Percentiles rank a stretch among this genome's conserved stretches.
Evolutionary conservation across 2,888 invertebrate genomes (phyloP).

Genomic region (Lingula anatina): DNA sequence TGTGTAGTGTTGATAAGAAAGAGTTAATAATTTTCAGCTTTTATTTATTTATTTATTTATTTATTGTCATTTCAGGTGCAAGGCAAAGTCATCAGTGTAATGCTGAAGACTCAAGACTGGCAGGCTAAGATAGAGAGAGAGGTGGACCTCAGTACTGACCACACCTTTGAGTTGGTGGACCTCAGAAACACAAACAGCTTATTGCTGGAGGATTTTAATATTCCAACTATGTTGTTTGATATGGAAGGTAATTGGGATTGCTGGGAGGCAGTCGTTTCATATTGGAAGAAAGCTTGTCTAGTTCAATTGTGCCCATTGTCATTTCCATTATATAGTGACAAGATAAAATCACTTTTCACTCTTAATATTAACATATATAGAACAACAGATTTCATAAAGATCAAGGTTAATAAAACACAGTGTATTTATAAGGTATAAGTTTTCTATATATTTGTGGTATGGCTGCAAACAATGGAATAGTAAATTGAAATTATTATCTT

Average conservation of each 20-base stretch:
- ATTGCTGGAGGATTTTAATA: conserved; percentile 46
- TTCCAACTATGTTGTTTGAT: conserved; percentile 39
- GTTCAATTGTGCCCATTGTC: conserved; percentile 1
- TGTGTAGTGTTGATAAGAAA: too few species aligned
- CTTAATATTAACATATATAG: neutral
- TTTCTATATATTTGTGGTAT: too few species aligned
- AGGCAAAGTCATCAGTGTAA: too few species aligned
- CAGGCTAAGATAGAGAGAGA: conserved; percentile 74
- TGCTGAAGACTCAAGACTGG: conserved; percentile 86
- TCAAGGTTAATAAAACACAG: neutral
- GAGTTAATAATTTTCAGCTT: too few species aligned
- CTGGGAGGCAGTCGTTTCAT: conserved; percentile 4
- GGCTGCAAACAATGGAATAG: too few species aligned
- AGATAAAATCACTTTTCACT: neutral
- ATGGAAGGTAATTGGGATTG: conserved; percentile 19
- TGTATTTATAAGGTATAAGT: too few species aligned
- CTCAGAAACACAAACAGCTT: conserved; percentile 39
- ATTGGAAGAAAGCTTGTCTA: neutral
- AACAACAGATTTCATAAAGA: neutral
- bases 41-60: too few species aligned
- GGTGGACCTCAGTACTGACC: conserved; percentile 76
- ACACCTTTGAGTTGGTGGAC: conserved; percentile 70
- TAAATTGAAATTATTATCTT: too few species aligned
- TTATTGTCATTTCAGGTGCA: too few species aligned
- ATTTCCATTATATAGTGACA: neutral